Evolutionary conservation across 2,797 vertebrate genomes (phyloP).

Genomic region (Picus viridis): DNA sequence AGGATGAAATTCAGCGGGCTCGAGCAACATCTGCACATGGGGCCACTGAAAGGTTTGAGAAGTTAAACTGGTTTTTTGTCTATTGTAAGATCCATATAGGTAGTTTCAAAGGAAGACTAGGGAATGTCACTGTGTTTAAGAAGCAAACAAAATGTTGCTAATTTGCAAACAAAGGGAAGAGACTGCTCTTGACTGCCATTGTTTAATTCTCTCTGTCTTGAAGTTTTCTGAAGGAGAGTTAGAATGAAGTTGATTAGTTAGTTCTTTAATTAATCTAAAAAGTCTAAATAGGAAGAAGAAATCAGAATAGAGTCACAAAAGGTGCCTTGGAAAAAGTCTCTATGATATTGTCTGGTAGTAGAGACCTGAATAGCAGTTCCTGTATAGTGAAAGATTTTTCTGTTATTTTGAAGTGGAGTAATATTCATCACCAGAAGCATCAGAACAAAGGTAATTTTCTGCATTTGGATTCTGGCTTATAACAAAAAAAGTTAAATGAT

Average conservation of each 20-base stretch:
- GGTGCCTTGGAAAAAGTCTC: background rate
- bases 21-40: slow-evolving; percentile 89
- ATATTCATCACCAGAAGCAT: background rate
- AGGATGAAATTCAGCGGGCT: slow-evolving; percentile 93
- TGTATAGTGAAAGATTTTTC: background rate
- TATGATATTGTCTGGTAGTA: background rate
- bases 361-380: background rate
- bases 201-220: background rate
- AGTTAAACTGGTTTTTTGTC: background rate
- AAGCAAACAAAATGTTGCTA: background rate
- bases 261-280: background rate
- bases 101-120: background rate
- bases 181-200: background rate
- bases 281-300: background rate
- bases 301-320: background rate
- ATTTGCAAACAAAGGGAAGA: background rate
- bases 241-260: background rate
- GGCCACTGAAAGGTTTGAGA: slow-evolving; percentile 91
- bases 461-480: background rate
- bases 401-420: background rate
- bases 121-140: background rate
- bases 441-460: background rate
- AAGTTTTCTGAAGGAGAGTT: background rate
- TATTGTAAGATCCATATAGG: background rate
- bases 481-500: background rate